These are phyloP conservation scores for Apostichopus californicus DNA, from an alignment of 35 echinoderm and acorn worm species.

Conservation along the genomic window DNA sequence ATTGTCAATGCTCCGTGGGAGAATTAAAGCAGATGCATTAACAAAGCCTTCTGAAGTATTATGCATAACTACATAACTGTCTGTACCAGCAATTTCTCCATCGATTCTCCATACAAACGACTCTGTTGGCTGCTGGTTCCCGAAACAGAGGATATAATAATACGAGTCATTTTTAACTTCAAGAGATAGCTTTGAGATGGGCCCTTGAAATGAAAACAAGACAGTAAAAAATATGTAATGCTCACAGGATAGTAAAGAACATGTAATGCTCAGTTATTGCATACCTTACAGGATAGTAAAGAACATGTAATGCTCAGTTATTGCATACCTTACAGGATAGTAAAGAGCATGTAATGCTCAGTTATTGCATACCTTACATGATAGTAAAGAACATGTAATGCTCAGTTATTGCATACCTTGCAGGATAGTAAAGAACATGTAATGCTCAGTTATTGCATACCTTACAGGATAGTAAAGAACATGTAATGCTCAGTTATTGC, in stretches of 20 bases:
- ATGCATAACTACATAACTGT: not conserved
- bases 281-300: too few species aligned
- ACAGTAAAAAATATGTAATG: not conserved
- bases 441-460: too few species aligned
- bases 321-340: too few species aligned
- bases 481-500: too few species aligned
- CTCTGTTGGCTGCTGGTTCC: not conserved
- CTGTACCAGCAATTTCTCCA: not conserved
- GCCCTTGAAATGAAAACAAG: not conserved
- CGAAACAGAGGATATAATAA: not conserved
- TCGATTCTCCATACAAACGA: not conserved
- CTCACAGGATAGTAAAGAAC: not conserved
- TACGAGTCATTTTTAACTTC: not conserved
- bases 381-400: too few species aligned
- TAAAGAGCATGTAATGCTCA: too few species aligned
- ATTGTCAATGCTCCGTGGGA: not conserved
- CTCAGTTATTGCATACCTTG: too few species aligned
- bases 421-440: too few species aligned
- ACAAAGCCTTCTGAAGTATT: not conserved
- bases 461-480: too few species aligned
- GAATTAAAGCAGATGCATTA: not conserved
- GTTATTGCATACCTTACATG: too few species aligned
- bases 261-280: not conserved
- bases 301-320: too few species aligned
- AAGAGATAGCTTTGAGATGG: not conserved